These are phyloP conservation scores for Rhinolophus sinicus DNA, from an alignment of 2,113 vertebrate genomes.

Conservation along the genomic window DNA sequence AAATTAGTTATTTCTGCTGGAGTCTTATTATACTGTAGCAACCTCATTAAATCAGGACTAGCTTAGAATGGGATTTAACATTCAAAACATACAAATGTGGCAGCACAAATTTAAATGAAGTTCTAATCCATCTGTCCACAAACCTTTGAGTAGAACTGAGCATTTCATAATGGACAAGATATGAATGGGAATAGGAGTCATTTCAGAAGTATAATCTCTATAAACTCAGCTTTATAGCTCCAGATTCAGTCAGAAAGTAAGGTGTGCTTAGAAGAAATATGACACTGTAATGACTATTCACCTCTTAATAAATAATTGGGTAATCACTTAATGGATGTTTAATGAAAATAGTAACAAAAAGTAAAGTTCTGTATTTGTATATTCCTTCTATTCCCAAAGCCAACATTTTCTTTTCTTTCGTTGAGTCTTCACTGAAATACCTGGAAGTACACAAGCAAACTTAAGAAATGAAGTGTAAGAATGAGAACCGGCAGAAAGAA, in stretches of 20 bases:
- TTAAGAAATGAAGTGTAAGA: not conserved
- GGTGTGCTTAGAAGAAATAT: not conserved
- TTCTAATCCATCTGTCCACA: not conserved
- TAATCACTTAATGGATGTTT: not conserved
- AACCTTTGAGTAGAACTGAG: not conserved
- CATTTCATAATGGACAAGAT: not conserved
- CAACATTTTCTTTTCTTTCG: not conserved
- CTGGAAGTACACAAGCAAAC: not conserved
- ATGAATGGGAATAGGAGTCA: not conserved
- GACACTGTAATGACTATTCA: not conserved
- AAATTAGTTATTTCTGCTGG: not conserved
- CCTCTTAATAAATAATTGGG: not conserved
- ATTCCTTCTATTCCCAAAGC: not conserved
- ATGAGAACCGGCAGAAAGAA: not conserved
- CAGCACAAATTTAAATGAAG: not conserved
- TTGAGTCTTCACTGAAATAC: not conserved
- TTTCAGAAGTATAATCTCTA: not conserved
- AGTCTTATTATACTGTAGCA: not conserved
- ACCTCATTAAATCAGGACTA: not conserved
- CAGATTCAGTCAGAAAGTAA: not conserved
- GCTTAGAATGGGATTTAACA: not conserved
- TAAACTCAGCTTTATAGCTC: conserved; percentile 36
- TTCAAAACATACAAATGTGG: not conserved
- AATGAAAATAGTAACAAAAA: conserved; percentile 31
- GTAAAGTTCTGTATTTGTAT: not conserved